Evolutionary conservation across 2,888 invertebrate species (phyloP).

Genomic region (Chrysolina oricalcia): DNA sequence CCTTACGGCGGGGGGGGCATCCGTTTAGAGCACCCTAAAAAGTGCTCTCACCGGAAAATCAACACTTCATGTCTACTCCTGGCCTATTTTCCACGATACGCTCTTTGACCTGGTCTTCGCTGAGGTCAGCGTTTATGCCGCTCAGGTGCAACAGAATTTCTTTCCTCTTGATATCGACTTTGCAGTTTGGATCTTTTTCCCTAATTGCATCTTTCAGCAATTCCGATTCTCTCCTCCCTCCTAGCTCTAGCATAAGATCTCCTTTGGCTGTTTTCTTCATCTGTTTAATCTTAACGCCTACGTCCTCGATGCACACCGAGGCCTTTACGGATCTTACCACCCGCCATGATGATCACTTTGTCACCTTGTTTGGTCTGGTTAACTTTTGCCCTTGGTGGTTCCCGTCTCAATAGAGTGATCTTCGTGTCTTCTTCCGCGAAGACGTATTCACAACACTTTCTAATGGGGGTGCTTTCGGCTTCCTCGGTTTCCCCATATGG

Average conservation of each 20-base stretch:
- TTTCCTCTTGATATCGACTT: neutral
- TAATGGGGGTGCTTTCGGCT: neutral
- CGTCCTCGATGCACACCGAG: neutral
- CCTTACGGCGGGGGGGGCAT: no score
- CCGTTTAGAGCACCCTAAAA: no score
- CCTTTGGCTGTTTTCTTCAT: neutral
- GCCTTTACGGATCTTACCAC: neutral
- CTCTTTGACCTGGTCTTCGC: neutral
- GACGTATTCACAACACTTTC: neutral
- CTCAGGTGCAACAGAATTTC: constrained; percentile 2
- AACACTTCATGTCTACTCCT: no score
- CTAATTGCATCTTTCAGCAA: constrained; percentile 19
- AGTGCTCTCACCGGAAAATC: no score
- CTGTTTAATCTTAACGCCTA: neutral
- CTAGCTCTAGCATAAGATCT: constrained; percentile 4
- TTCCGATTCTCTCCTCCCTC: neutral
- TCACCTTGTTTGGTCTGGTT: neutral
- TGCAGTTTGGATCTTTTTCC: neutral
- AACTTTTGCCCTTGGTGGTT: neutral
- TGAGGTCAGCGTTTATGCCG: constrained; percentile 2
- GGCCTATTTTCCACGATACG: neutral
- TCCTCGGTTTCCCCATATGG: neutral
- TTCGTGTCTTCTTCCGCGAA: neutral
- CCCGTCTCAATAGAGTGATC: neutral
- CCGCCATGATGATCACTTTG: neutral